Conservation (phyloP, 2,888 invertebrate species). For the Gymnoscelis rufifasciata region DNA sequence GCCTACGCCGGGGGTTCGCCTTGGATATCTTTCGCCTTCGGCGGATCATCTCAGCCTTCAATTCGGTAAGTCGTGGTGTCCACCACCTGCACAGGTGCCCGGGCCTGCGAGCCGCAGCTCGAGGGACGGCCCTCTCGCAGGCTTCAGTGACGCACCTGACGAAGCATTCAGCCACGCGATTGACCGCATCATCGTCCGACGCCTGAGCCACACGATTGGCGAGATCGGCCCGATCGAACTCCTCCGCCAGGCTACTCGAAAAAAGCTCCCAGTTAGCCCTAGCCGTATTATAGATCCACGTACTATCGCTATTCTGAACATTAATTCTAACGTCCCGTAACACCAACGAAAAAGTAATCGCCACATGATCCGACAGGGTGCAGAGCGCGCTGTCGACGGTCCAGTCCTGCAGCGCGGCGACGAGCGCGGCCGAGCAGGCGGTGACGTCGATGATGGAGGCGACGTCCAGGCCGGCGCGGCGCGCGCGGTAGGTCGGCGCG, state of each 20-base stretch:
- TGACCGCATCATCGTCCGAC: not conserved
- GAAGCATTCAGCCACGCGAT: not conserved
- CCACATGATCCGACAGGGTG: not conserved
- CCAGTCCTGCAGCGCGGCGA: not conserved
- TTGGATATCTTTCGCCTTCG: not conserved
- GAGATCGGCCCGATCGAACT: not conserved
- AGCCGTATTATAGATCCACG: not conserved
- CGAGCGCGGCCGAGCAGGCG: conserved; percentile 5
- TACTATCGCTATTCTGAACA: not conserved
- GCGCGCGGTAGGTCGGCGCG: not conserved
- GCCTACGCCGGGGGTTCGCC: not conserved
- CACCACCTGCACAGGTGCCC: not conserved
- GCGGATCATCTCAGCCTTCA: not conserved
- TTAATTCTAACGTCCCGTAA: not conserved
- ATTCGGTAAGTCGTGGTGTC: not conserved
- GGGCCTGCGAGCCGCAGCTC: not conserved
- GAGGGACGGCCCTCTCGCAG: not conserved
- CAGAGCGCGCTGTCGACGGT: not conserved
- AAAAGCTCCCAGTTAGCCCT: not conserved
- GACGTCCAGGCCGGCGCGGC: not conserved
- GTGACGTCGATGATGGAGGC: conserved; percentile 7
- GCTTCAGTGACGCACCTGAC: not conserved
- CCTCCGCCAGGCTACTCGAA: not conserved
- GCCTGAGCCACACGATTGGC: not conserved
- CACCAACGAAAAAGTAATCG: not conserved